phyloP scores from a whole-genome alignment of 1,140 invertebrate species.

The Micrasema longulum region DNA sequence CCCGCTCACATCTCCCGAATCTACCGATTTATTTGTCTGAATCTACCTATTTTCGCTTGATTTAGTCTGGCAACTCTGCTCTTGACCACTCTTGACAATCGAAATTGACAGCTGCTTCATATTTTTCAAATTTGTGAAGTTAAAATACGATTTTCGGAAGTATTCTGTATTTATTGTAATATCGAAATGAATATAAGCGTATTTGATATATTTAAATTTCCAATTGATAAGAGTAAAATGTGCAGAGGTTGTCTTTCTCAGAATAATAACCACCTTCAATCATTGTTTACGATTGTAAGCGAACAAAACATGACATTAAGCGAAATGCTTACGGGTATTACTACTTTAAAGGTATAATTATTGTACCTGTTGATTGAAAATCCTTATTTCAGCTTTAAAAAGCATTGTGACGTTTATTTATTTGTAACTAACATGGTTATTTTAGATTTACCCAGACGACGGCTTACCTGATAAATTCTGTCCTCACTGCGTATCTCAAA shows the following conservation, averaged over 20 bases:
- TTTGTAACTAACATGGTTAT: neutral
- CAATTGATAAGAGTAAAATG: slow-evolving; percentile 26
- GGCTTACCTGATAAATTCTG: slow-evolving; percentile 3
- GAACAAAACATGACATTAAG: neutral
- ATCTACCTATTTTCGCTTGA: no score
- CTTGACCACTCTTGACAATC: neutral
- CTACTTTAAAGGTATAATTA: slow-evolving; percentile 26
- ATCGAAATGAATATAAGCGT: neutral
- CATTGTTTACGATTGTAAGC: slow-evolving; percentile 13
- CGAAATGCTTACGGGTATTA: slow-evolving; percentile 16
- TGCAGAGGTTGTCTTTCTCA: slow-evolving; percentile 32
- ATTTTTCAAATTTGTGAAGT: neutral
- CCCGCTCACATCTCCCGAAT: neutral
- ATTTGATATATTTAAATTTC: neutral
- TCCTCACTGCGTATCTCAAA: neutral
- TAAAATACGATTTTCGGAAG: neutral
- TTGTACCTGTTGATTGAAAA: neutral
- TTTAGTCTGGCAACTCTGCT: neutral
- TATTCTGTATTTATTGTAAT: no score
- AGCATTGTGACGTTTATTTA: neutral
- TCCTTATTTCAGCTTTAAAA: neutral
- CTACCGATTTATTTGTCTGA: no score
- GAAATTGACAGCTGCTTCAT: neutral
- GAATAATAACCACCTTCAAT: slow-evolving; percentile 13
- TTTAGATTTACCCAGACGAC: slow-evolving; percentile 3